Base-by-base conservation (phyloP, 1,140 invertebrate genomes). In the Frieseomelitta varia region DNA sequence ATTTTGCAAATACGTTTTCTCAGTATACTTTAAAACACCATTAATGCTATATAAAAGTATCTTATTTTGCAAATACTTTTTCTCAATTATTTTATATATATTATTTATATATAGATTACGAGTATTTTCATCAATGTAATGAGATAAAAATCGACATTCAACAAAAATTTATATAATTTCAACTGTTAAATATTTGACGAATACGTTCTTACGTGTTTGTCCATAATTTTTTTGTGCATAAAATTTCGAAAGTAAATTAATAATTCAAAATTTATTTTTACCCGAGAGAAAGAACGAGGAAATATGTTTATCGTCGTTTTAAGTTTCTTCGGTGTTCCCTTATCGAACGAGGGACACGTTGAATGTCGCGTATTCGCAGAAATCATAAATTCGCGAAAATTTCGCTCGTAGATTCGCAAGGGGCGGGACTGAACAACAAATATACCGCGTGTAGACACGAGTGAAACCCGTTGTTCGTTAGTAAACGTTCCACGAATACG, bases 401-500 rank as follows among this genome's bases (percentile, higher is more conserved):
- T 67, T 30, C 55, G 56, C 14, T 67, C 39, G 79, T n/a, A 68
- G 56, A 88, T 79, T 88, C 61, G 71, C 53, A 39, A 58, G 58
- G 24, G 39, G 61, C 74, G 39, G 11, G 30, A 67, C 53, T 82
- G 72, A 72, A 79, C 53, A 56, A 58, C 47, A 85, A 85, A 81
- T 82, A 81, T 82, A 76, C n/a, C 51, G 71, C 56, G 39, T 47
- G 51, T 34, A n/a, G 55, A 19, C 65, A 75, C 53, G 76, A n/a
- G 86, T 47, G 67, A 81, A 78, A 67, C 51, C 0, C 24, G 61
- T 68, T 81, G 78, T 88, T 89, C 87, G 78, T 89, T 89, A 89
- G 88, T 81, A 88, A 89, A 85, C 88, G 77, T 58, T 89, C 86
- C 87, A 86, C 85, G 80, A 71, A 71, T 79, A 72, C 71, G 15